A percentile compares a stretch with the other conserved stretches of the same genome.
Conservation (phyloP, 2,888 invertebrate genomes). For the Apodemia hepburni region DNA sequence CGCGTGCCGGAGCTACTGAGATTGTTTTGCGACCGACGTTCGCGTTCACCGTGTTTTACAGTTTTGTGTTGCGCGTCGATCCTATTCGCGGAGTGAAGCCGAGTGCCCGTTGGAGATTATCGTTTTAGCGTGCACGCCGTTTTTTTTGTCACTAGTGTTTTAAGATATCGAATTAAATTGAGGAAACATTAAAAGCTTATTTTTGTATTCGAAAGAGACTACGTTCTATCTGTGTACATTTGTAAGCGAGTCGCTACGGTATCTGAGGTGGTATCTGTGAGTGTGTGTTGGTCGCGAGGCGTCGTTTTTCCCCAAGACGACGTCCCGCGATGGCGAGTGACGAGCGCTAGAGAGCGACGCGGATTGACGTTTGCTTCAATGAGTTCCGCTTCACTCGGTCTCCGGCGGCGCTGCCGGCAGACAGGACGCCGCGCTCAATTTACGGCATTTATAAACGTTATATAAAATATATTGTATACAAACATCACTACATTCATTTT, state of each 20-base stretch:
- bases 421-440: conserved; percentile 40
- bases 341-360: conserved; percentile 42
- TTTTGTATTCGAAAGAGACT: conserved; percentile 76
- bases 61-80: conserved; percentile 52
- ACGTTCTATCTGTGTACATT: conserved; percentile 70
- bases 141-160: conserved; percentile 70
- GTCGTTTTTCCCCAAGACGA: conserved; percentile 75
- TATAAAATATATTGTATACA: conserved; percentile 40
- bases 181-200: conserved; percentile 77
- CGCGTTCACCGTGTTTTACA: conserved; percentile 59
- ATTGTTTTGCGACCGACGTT: conserved; percentile 73
- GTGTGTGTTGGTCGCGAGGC: conserved; percentile 52
- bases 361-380: conserved; percentile 51
- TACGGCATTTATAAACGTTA: conserved; percentile 33
- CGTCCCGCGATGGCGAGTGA: conserved; percentile 50
- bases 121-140: conserved; percentile 64
- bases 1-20: conserved; percentile 73
- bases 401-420: conserved; percentile 30
- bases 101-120: conserved; percentile 56
- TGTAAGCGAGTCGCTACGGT: conserved; percentile 40
- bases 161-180: conserved; percentile 74
- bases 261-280: conserved; percentile 28
- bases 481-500: conserved; percentile 46
- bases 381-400: conserved; percentile 40
- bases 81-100: conserved; percentile 52